phyloP scores from a whole-genome alignment of 1,140 invertebrate genomes.

The Rhopalosiphum maidis region DNA sequence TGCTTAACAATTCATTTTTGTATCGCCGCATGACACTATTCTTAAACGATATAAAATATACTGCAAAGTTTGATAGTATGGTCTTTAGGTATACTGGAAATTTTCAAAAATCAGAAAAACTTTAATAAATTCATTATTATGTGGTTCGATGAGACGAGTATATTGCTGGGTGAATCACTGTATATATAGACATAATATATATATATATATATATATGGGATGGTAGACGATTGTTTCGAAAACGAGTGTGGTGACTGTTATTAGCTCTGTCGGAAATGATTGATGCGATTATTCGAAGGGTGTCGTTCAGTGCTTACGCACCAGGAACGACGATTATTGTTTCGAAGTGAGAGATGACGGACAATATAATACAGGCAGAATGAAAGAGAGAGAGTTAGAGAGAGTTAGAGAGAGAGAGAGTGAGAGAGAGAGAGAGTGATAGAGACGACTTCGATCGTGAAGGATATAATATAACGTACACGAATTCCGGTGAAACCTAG shows the following conservation, averaged over 20 bases:
- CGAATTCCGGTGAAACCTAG: neutral
- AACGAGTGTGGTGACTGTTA: neutral
- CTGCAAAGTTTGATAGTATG: neutral
- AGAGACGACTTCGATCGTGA: neutral
- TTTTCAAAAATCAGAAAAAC: neutral
- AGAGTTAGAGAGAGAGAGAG: neutral
- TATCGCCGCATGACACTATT: neutral
- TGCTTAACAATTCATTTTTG: neutral
- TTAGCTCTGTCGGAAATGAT: constrained; percentile 16
- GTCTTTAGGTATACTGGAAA: neutral
- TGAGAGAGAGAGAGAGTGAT: neutral
- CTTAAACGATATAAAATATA: neutral
- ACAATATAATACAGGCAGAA: neutral
- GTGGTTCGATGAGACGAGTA: neutral
- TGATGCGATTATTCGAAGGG: neutral
- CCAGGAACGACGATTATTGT: neutral
- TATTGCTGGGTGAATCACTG: neutral
- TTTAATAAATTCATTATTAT: neutral
- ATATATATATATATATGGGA: too few relatives aligned
- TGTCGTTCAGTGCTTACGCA: neutral
- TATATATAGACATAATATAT: neutral
- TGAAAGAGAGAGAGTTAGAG: neutral
- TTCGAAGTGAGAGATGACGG: neutral
- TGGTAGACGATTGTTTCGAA: neutral
- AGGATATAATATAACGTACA: neutral